Base-by-base conservation (phyloP, 2,797 vertebrate genomes). In the Orientallactaga sibirica region DNA sequence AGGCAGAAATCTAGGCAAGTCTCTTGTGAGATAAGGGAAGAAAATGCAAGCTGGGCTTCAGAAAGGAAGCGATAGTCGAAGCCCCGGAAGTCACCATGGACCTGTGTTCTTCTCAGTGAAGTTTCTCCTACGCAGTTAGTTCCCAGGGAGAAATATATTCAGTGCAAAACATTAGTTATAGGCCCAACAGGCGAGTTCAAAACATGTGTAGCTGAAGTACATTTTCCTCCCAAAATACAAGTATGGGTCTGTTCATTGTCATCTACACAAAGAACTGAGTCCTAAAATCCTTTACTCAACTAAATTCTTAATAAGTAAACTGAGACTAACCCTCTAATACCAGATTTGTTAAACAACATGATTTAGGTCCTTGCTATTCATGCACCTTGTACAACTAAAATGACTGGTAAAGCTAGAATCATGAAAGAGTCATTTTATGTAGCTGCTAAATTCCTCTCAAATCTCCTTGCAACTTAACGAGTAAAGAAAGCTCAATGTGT, bases 271-370 rank as follows among this genome's bases (percentile, higher is more conserved):
- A 99, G 98, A 98, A 98, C 99, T 97, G 98, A 99, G 99, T 99
- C 98, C 99, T 99, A 99, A 99, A 99, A 99, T 99, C 99, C 99
- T 99, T 99, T 99, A 99, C 99, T 99, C 99, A 99, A 99, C 99
- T 99, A 99, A 99, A 99, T 99, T 99, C 99, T 99, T 99, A 99
- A 99, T 99, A 99, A 99, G 99, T 99, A 99, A 99, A 99, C 99
- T 99, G 99, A 98, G 99, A 99, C 99, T 99, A 99, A 99, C 99
- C 99, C 99, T 99, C 99, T 99, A 99, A 99, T 99, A 99, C 99
- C 99, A 99, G 99, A 99, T 99, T 99, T 99, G 99, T 99, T 99
- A 99, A 99, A 99, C 99, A 99, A 99, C 99, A 99, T 99, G 99
- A 99, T 99, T 99, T 99, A 99, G 99, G 99, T 99, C 98, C 98